Percentiles rank a stretch among this genome's conserved stretches.
phyloP scores from a whole-genome alignment of 1,140 invertebrate genomes.

The Drosophila busckii region DNA sequence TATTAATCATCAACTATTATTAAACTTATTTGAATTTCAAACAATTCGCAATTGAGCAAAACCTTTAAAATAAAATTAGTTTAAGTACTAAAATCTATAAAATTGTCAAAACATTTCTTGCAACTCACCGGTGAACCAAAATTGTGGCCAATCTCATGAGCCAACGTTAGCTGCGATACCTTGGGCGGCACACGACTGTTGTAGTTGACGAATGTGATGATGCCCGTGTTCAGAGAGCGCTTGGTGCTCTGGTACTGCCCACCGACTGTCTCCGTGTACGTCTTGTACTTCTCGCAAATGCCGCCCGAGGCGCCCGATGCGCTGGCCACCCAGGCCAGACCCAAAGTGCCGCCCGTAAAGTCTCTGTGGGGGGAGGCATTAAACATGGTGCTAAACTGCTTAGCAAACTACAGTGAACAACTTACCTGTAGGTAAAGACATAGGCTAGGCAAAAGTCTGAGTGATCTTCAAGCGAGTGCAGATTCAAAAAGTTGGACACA shows the following conservation, averaged over 20 bases:
- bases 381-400: neutral
- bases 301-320: constrained; percentile 97
- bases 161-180: constrained; percentile 98
- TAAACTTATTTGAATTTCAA: too few species aligned
- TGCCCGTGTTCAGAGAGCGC: constrained; percentile 97
- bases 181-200: constrained; percentile 97
- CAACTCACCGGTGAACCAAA: constrained; percentile 95
- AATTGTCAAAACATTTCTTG: neutral
- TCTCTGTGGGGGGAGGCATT: constrained; percentile 82
- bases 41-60: too few species aligned
- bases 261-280: constrained; percentile 95
- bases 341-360: constrained; percentile 96
- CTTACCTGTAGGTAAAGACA: constrained; percentile 94
- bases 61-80: too few species aligned
- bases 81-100: neutral
- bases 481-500: constrained; percentile 99
- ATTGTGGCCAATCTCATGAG: constrained; percentile 99
- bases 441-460: constrained; percentile 99
- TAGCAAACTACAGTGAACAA: neutral
- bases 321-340: constrained; percentile 98
- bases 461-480: constrained; percentile 97
- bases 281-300: constrained; percentile 99
- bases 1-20: too few species aligned
- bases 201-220: constrained; percentile 99
- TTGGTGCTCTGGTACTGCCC: constrained; percentile 96